phyloP scores from a whole-genome alignment of 2,113 vertebrate genomes.

The Vanacampus margaritifer region DNA sequence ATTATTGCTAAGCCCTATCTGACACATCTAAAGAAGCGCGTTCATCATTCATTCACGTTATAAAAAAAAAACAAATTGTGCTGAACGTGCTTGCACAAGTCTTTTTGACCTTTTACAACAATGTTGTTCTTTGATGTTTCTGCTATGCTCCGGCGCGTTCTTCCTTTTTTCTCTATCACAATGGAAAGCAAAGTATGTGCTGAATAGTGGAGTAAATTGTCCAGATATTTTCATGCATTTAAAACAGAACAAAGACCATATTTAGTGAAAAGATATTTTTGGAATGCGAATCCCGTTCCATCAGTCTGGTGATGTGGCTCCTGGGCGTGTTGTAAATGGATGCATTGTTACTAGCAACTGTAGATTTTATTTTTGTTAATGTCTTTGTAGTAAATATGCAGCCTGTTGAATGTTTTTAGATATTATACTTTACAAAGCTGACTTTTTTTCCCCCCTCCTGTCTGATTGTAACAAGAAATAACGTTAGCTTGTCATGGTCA shows the following conservation, averaged over 20 bases:
- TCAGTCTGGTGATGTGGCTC: constrained; percentile 2
- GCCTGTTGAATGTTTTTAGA: background rate
- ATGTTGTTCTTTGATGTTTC: constrained; percentile 12
- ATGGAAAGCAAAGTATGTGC: constrained; percentile 13
- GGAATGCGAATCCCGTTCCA: constrained; percentile 14
- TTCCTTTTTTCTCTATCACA: background rate
- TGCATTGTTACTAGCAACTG: background rate
- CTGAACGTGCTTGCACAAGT: background rate
- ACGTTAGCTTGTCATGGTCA: background rate
- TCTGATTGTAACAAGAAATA: background rate
- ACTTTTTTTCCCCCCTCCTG: background rate
- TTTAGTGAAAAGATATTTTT: constrained; percentile 38
- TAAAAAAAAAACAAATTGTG: background rate
- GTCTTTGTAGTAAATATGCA: background rate
- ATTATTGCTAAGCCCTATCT: too few relatives aligned
- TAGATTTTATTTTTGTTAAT: background rate
- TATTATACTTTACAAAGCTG: background rate
- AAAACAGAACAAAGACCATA: constrained; percentile 15
- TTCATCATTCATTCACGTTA: too few relatives aligned
- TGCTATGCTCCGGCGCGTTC: background rate
- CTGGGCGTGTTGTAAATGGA: background rate
- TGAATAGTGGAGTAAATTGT: constrained; percentile 20
- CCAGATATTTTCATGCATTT: constrained; percentile 23
- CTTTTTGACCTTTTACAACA: constrained; percentile 10
- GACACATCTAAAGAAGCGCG: too few relatives aligned